Evolutionary conservation across 2,888 invertebrate species (phyloP), one percentile per base, ranked within the genome.

Genomic region (Macroteleia sp.): DNA sequence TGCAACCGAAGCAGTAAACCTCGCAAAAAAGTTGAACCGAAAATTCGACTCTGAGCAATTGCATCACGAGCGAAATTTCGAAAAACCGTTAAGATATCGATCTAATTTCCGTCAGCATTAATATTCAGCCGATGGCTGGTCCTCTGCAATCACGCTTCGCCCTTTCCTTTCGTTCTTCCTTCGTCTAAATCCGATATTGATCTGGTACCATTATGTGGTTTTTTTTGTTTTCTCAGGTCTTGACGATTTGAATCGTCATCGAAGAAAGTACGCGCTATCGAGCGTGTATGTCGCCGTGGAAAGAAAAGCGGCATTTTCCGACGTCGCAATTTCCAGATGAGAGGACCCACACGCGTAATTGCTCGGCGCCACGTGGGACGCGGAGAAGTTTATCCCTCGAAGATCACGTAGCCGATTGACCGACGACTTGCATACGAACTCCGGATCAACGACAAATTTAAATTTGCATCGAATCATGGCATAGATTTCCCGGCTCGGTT

Each of bases 381-480:
- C 44, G 52, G 9, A 48, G 54, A 66, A 75, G 70, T 76, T 81
- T 76, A 70, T 54, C 50, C 62, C 46, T 14, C 41, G 67, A 85
- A 85, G 81, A 81, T 83, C 82, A 77, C 80, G 81, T 73, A 79
- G 75, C 77, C 76, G 79, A 25, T 61, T 64, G 83, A 79, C 79
- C 81, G 62, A 74, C 67, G 81, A 77, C 79, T 61, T 77, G 56
- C 78, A 76, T 83, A 82, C 80, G 82, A 81, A 81, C 79, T 54
- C 52, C 14, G 76, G 70, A 76, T 76, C 70, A 64, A 20, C 75
- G 69, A 69, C 75, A 69, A 75, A 75, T 75, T 75, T 75, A 75
- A 75, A 75, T 75, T 75, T 75, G 56, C 69, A 61, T 62, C 34
- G 32, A 69, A 75, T 48, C 41, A 30, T 48, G 62, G 42, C 57